phyloP scores from a whole-genome alignment of 2,113 vertebrate genomes.

The Phrynosoma blainvillii region DNA sequence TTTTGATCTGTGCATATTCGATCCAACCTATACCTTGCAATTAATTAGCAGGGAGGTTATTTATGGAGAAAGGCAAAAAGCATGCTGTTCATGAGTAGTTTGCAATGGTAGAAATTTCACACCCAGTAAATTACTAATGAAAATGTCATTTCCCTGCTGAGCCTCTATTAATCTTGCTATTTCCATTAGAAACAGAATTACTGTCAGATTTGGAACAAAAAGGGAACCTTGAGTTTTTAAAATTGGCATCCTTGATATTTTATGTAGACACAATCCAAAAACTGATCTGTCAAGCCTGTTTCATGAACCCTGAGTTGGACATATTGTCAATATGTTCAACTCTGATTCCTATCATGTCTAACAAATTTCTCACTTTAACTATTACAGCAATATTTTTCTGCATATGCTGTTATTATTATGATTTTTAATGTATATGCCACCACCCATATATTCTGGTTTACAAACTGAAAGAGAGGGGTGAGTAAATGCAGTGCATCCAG shows the following conservation, averaged over 20 bases:
- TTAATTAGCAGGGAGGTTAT: constrained; percentile 70
- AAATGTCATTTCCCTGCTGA: constrained; percentile 81
- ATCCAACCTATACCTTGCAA: constrained; percentile 53
- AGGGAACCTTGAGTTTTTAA: constrained; percentile 71
- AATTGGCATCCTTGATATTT: constrained; percentile 73
- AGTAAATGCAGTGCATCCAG: no score
- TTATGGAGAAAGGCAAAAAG: constrained; percentile 69
- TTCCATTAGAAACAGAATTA: constrained; percentile 75
- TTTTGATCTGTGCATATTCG: constrained; percentile 65
- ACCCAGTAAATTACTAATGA: constrained; percentile 82
- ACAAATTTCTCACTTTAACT: background rate
- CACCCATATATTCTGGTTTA: no score
- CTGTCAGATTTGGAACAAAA: constrained; percentile 74
- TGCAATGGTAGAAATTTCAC: constrained; percentile 75
- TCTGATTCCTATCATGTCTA: background rate
- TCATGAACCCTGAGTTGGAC: constrained; percentile 11
- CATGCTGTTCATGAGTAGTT: constrained; percentile 74
- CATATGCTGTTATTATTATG: background rate
- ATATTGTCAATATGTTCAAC: constrained; percentile 19
- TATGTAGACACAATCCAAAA: constrained; percentile 70
- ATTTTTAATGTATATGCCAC: no score
- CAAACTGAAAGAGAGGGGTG: no score
- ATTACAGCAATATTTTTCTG: background rate
- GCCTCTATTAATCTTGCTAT: constrained; percentile 76
- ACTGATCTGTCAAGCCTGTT: constrained; percentile 57